phyloP scores from a whole-genome alignment of 1,140 invertebrate species.

The Pseudachorutes palmiensis region DNA sequence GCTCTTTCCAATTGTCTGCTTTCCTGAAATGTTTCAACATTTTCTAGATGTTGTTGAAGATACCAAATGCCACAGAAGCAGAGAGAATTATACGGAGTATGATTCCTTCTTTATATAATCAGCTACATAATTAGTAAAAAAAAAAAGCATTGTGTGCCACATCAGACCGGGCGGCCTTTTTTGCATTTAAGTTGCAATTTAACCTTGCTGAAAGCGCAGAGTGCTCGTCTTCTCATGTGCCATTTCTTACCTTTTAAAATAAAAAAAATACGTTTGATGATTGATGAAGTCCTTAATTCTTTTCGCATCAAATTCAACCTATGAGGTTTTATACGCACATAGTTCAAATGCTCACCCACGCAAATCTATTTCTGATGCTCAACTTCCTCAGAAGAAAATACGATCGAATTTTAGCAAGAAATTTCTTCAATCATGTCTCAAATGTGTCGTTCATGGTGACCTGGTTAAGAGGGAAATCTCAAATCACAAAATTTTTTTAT shows the following conservation, averaged over 20 bases:
- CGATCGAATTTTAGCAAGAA: no score
- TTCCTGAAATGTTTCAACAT: neutral
- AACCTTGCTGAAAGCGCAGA: no score
- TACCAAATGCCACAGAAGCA: neutral
- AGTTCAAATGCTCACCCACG: conserved; percentile 24
- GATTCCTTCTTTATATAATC: neutral
- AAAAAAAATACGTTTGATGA: no score
- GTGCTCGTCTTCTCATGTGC: no score
- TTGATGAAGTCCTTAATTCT: conserved; percentile 21
- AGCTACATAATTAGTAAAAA: neutral
- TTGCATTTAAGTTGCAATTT: no score
- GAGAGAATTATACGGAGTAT: neutral
- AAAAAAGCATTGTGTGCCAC: neutral
- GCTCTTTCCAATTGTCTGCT: neutral
- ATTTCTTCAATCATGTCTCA: no score
- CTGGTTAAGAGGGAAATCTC: no score
- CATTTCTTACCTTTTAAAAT: no score
- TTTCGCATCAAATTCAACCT: neutral
- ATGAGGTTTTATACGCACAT: no score
- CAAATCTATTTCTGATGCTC: conserved; percentile 36
- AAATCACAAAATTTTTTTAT: no score
- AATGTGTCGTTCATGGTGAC: no score
- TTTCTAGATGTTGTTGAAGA: neutral
- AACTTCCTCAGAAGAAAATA: conserved; percentile 24
- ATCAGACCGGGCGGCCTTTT: no score